Evolutionary conservation across 2,113 vertebrate genomes (phyloP).

Genomic region (Sphyrna mokarran): DNA sequence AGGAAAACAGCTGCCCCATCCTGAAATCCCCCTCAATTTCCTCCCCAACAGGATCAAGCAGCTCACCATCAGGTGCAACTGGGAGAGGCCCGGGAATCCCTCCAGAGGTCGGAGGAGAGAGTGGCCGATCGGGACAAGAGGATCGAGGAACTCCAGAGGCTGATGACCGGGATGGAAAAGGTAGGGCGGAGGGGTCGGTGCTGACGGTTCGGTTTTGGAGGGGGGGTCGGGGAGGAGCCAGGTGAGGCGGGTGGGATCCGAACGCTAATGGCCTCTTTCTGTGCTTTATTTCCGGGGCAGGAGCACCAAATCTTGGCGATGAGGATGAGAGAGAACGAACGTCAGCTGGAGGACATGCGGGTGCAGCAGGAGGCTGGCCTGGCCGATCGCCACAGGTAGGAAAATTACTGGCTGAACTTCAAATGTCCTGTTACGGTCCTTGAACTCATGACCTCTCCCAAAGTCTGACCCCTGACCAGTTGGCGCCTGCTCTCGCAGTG

Average conservation of each 20-base stretch:
- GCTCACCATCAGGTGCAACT: conserved; percentile 60
- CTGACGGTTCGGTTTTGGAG: neutral
- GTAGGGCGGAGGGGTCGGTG: neutral
- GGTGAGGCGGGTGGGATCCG: neutral
- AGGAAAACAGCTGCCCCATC: too few relatives aligned
- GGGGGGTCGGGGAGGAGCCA: neutral
- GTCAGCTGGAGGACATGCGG: neutral
- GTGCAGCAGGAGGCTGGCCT: neutral
- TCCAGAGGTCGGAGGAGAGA: conserved; percentile 54
- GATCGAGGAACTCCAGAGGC: conserved; percentile 67
- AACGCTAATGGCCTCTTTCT: neutral
- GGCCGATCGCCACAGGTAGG: neutral
- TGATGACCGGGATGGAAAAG: conserved; percentile 55
- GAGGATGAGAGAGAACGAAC: neutral
- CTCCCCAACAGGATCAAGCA: conserved; percentile 56
- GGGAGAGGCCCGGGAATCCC: conserved; percentile 53
- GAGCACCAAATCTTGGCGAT: neutral
- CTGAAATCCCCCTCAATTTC: too few relatives aligned
- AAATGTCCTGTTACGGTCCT: too few relatives aligned
- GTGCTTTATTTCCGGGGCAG: neutral
- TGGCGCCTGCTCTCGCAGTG: too few relatives aligned
- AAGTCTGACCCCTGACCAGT: too few relatives aligned
- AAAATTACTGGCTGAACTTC: neutral
- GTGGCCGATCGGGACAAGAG: conserved; percentile 58
- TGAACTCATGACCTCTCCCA: too few relatives aligned